Evolutionary conservation across 2,797 vertebrate species (phyloP).

Genomic region (Cryptoprocta ferox): DNA sequence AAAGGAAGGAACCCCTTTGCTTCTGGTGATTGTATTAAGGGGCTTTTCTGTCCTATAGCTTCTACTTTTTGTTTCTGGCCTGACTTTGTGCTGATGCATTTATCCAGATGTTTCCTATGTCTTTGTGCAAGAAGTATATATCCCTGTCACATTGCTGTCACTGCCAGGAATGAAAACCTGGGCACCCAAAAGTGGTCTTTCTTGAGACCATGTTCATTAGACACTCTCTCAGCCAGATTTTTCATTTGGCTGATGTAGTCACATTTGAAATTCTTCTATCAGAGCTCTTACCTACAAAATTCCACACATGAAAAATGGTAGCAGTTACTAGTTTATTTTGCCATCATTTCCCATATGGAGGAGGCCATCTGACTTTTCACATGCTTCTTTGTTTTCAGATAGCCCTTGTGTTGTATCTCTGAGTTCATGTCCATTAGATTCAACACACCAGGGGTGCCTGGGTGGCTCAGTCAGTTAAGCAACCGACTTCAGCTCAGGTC

Average conservation of each 20-base stretch:
- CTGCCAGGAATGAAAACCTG: neutral
- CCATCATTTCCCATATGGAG: neutral
- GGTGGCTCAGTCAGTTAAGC: no score
- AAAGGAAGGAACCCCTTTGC: neutral
- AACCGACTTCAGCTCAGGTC: no score
- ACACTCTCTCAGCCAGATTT: neutral
- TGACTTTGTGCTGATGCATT: neutral
- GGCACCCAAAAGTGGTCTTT: neutral
- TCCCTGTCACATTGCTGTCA: neutral
- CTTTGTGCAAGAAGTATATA: neutral
- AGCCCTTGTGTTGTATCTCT: neutral
- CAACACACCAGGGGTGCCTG: neutral
- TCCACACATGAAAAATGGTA: neutral
- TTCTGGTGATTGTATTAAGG: neutral
- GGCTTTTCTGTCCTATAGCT: neutral
- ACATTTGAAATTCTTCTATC: neutral
- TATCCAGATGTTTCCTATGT: slow-evolving; percentile 53
- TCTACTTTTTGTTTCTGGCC: slow-evolving; percentile 39
- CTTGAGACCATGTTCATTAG: neutral
- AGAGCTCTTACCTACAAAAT: neutral
- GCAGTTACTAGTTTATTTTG: neutral
- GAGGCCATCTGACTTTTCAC: neutral
- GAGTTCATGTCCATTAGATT: neutral
- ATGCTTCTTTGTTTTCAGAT: neutral
- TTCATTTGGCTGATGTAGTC: neutral